A percentile compares a stretch with the other conserved stretches of the same genome.
Conservation (phyloP, 2,888 invertebrate species). For the Eurois occulta region DNA sequence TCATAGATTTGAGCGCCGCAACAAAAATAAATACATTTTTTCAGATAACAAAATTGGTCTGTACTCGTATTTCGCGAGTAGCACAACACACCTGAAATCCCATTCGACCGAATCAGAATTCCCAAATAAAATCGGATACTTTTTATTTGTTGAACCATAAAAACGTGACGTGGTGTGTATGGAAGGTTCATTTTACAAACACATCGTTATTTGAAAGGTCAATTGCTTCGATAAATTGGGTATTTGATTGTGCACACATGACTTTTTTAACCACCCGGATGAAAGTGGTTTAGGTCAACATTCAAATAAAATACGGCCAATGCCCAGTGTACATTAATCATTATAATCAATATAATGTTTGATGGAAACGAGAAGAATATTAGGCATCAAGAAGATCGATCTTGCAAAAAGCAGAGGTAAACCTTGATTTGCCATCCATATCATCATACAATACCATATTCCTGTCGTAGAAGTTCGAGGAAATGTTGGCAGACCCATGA, state of each 20-base stretch:
- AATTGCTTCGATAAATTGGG: conserved; percentile 48
- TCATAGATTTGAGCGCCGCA: background rate
- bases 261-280: background rate
- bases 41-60: conserved; percentile 18
- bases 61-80: conserved; percentile 43
- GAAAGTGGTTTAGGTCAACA: background rate
- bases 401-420: background rate
- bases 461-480: background rate
- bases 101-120: conserved; percentile 30
- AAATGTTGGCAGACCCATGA: background rate
- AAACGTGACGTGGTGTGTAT: conserved; percentile 22
- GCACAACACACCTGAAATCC: conserved; percentile 27
- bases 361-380: background rate
- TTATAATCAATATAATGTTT: background rate
- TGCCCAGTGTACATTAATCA: background rate
- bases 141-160: conserved; percentile 39
- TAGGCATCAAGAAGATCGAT: background rate
- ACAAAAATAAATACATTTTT: conserved; percentile 16
- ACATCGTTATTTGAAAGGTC: conserved; percentile 46
- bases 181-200: conserved; percentile 41
- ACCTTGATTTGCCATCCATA: background rate
- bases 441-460: background rate
- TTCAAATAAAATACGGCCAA: conserved; percentile 1
- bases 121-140: conserved; percentile 37
- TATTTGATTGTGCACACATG: conserved; percentile 21